These are phyloP conservation scores for Caenorhabditis elegans DNA, from an alignment of 1,140 invertebrate genomes.

Conservation along the genomic window DNA sequence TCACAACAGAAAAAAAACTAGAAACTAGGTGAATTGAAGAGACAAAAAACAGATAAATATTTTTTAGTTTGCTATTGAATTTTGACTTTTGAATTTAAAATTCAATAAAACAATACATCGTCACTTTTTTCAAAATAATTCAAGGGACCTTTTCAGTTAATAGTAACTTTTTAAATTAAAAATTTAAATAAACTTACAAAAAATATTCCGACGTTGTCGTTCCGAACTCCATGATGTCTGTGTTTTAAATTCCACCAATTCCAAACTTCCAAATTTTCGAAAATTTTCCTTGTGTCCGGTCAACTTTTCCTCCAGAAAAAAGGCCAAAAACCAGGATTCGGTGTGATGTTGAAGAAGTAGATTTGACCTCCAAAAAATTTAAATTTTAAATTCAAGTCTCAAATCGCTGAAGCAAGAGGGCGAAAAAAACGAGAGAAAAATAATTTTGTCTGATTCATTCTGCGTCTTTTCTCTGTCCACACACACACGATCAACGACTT, in stretches of 20 bases:
- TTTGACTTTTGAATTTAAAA: no score
- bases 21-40: no score
- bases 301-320: not conserved
- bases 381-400: not conserved
- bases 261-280: not conserved
- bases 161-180: not conserved
- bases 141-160: not conserved
- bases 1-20: no score
- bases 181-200: not conserved
- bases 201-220: not conserved
- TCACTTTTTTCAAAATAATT: no score
- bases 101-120: no score
- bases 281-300: no score
- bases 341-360: no score
- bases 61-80: no score
- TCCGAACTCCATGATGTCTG: not conserved
- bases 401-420: slow-evolving; percentile 27
- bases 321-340: not conserved
- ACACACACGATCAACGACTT: slow-evolving; percentile 20
- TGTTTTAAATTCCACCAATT: not conserved
- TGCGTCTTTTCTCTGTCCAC: not conserved
- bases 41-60: no score
- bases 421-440: not conserved
- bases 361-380: not conserved
- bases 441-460: not conserved